Conservation (phyloP, 2,113 vertebrate species). For the Upupa epops region DNA sequence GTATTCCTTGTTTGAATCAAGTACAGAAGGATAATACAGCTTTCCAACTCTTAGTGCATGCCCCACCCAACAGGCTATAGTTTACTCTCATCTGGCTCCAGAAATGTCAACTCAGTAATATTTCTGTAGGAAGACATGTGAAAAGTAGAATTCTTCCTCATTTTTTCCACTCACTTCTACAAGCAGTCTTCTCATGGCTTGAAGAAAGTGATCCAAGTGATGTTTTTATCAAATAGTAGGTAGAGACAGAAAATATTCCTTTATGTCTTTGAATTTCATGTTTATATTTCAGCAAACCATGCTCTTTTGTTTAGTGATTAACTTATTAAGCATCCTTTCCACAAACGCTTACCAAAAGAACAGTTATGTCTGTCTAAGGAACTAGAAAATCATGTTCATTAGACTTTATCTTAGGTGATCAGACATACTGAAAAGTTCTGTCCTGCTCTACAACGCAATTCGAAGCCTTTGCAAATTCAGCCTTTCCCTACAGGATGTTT, state of each 20-base stretch:
- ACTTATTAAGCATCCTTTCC: conserved; percentile 14
- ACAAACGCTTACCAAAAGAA: conserved; percentile 10
- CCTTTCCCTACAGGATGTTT: conserved; percentile 19
- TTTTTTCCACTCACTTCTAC: background rate
- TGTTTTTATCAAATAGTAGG: background rate
- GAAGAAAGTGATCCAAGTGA: background rate
- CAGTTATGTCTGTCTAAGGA: conserved; percentile 14
- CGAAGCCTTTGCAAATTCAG: conserved; percentile 24
- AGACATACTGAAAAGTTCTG: background rate
- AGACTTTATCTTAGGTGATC: background rate
- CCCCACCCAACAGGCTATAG: background rate
- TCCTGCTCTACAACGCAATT: background rate
- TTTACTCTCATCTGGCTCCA: background rate
- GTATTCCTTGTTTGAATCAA: background rate
- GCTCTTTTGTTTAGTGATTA: background rate
- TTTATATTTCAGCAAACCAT: background rate
- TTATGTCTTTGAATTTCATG: background rate
- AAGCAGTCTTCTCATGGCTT: background rate
- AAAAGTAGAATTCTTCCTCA: background rate
- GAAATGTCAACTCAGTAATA: background rate
- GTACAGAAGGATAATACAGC: fast-evolving
- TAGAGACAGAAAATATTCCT: background rate
- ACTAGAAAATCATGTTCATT: conserved; percentile 3
- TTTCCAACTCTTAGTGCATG: background rate
- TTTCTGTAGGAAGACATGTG: background rate